phyloP scores from a whole-genome alignment of 2,888 invertebrate species.

The Crematogaster levior region DNA sequence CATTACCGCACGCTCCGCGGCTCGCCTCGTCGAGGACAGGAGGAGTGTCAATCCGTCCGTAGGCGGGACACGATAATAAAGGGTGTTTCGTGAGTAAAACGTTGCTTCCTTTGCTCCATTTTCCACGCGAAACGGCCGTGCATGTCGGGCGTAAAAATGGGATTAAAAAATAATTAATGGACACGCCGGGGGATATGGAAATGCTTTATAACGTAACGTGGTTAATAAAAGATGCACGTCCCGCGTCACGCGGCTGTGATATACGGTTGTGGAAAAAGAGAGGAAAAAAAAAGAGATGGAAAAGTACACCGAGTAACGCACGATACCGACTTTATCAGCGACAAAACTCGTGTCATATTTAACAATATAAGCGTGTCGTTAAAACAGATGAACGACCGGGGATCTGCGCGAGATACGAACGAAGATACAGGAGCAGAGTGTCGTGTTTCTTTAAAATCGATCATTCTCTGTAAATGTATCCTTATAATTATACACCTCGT shows the following conservation, averaged over 20 bases:
- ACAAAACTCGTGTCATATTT: conserved; percentile 53
- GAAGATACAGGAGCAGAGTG: neutral
- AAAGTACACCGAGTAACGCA: conserved; percentile 1
- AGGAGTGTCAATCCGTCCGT: conserved; percentile 44
- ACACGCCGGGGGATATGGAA: conserved; percentile 52
- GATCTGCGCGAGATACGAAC: neutral
- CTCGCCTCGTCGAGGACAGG: conserved; percentile 11
- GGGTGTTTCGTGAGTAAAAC: conserved; percentile 36
- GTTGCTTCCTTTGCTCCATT: conserved; percentile 38
- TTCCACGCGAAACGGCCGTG: conserved; percentile 19
- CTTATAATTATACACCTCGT: neutral
- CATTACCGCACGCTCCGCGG: conserved; percentile 9
- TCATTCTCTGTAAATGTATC: neutral
- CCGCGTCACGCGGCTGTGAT: conserved; percentile 52
- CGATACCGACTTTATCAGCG: conserved; percentile 53
- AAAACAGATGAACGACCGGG: conserved; percentile 19
- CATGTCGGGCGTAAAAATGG: conserved; percentile 58
- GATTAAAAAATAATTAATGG: conserved; percentile 62
- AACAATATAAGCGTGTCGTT: conserved; percentile 51
- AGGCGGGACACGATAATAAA: conserved; percentile 31
- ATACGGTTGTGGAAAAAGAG: conserved; percentile 53
- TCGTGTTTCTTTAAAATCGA: conserved; percentile 13
- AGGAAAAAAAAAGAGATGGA: neutral
- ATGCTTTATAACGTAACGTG: conserved; percentile 62
- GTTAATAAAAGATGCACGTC: conserved; percentile 67